phyloP scores from a whole-genome alignment of 2,797 vertebrate species.

The Megalops cyprinoides region DNA sequence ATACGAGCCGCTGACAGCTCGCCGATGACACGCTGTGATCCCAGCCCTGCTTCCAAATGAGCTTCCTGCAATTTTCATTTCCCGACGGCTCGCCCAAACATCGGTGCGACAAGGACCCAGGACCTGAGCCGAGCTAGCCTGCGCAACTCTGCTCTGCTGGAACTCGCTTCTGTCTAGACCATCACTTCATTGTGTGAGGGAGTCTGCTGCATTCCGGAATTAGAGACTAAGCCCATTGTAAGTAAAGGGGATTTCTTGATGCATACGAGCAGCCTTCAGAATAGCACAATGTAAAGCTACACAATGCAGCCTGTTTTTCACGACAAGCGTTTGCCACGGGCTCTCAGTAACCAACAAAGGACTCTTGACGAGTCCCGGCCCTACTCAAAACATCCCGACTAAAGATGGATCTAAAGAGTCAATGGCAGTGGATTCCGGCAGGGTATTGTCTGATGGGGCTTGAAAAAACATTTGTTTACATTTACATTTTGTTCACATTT shows the following conservation, averaged over 20 bases:
- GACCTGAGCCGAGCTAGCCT: no score
- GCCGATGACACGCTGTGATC: no score
- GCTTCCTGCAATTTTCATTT: no score
- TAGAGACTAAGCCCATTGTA: not conserved
- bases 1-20: no score
- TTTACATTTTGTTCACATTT: not conserved
- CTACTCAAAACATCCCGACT: not conserved
- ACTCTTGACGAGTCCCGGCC: not conserved
- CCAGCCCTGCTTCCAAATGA: no score
- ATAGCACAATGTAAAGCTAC: not conserved
- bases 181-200: not conserved
- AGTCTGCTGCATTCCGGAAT: not conserved
- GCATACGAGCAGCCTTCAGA: not conserved
- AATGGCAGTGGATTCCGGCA: not conserved
- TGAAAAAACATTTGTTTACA: not conserved
- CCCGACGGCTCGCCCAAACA: no score
- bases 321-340: not conserved
- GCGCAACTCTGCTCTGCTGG: no score
- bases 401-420: not conserved
- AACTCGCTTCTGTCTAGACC: no score
- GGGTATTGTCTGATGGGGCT: not conserved
- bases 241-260: not conserved
- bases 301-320: slow-evolving; percentile 3
- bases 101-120: no score
- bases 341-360: not conserved